A percentile compares a stretch with the other conserved stretches of the same genome.
These are phyloP conservation scores for Pantherophis guttatus DNA, from an alignment of 2,113 vertebrate genomes.

Conservation along the genomic window DNA sequence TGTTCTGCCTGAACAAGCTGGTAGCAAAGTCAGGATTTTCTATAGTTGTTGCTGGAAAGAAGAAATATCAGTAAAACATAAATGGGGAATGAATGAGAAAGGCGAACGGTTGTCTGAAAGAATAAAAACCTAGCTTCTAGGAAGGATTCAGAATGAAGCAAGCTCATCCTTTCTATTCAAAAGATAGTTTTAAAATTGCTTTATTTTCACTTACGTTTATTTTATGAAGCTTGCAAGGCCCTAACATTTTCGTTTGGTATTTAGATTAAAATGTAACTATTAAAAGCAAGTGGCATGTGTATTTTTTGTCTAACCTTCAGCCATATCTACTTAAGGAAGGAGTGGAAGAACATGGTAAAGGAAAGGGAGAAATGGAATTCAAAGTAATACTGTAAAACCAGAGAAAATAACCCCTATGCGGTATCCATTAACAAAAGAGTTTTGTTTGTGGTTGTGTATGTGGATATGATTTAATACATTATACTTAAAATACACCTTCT, in stretches of 20 bases:
- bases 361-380: not conserved
- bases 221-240: not conserved
- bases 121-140: not conserved
- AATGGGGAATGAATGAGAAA: not conserved
- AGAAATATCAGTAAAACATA: not conserved
- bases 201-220: not conserved
- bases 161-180: not conserved
- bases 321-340: not conserved
- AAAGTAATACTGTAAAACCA: not conserved
- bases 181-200: not conserved
- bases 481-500: slow-evolving; percentile 25
- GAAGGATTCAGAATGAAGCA: not conserved
- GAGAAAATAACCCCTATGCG: not conserved
- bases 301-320: not conserved
- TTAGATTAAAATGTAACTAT: not conserved
- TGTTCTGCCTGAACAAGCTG: not conserved
- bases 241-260: not conserved
- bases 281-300: not conserved
- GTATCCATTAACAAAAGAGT: not conserved
- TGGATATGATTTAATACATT: not conserved
- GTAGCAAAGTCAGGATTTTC: not conserved
- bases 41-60: not conserved
- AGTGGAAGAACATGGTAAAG: not conserved
- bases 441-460: not conserved
- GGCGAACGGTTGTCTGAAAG: not conserved